phyloP scores from a whole-genome alignment of 2,113 vertebrate species.

The Neogale vison region DNA sequence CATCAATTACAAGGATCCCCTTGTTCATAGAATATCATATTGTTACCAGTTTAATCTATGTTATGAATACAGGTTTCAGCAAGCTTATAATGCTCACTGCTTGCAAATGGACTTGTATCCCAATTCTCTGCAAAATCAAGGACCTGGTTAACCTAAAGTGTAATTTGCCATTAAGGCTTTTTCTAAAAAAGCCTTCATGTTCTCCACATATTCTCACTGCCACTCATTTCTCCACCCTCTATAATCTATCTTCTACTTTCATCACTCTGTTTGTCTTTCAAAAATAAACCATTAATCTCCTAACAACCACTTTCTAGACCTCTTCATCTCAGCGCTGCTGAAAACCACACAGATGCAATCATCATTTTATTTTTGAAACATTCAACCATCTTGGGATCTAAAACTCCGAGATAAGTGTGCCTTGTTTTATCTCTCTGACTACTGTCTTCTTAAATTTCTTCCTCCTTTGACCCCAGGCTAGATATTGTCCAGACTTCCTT shows the following conservation, averaged over 20 bases:
- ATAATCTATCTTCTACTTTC: not conserved
- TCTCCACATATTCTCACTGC: not conserved
- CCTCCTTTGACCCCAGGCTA: not conserved
- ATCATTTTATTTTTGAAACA: not conserved
- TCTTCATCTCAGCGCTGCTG: not conserved
- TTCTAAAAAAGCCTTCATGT: not conserved
- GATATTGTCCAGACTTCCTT: not conserved
- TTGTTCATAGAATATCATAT: not conserved
- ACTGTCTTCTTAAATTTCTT: not conserved
- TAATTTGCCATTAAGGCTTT: not conserved
- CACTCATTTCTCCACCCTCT: not conserved
- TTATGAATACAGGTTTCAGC: not conserved
- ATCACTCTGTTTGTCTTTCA: not conserved
- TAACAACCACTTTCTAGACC: not conserved
- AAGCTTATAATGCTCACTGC: not conserved
- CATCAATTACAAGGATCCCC: not conserved
- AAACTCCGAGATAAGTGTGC: not conserved
- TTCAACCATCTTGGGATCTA: not conserved
- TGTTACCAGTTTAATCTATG: not conserved
- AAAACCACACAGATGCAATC: not conserved
- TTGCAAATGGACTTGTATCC: not conserved
- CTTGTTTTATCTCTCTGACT: not conserved
- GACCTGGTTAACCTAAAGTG: not conserved
- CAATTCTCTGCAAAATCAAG: not conserved
- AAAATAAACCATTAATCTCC: not conserved